Conservation (phyloP, 2,888 invertebrate species). For the Coleophora deauratella region DNA sequence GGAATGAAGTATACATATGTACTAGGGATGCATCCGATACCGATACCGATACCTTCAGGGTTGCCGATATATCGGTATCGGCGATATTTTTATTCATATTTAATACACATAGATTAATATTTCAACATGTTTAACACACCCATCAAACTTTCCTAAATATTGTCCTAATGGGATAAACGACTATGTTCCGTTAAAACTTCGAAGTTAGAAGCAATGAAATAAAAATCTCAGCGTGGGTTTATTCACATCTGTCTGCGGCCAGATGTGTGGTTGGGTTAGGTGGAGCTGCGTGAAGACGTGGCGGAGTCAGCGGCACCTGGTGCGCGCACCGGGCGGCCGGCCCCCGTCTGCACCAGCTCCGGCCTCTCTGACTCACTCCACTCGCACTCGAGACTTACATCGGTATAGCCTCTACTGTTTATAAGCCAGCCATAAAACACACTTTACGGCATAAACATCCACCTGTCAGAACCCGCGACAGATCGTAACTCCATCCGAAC, state of each 20-base stretch:
- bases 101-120: too few species aligned
- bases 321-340: constrained; percentile 35
- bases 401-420: constrained; percentile 28
- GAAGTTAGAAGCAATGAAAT: constrained; percentile 41
- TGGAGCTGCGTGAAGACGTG: constrained; percentile 28
- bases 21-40: too few species aligned
- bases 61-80: too few species aligned
- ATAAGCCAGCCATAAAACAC: constrained; percentile 23
- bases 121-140: constrained; percentile 35
- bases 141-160: constrained; percentile 49
- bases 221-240: constrained; percentile 48
- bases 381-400: constrained; percentile 25
- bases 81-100: too few species aligned
- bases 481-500: background rate
- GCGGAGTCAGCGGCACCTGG: constrained; percentile 47
- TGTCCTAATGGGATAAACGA: constrained; percentile 33
- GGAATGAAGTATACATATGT: too few species aligned
- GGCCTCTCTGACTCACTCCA: constrained; percentile 20
- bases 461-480: background rate
- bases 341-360: constrained; percentile 19
- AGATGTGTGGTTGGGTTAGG: constrained; percentile 38
- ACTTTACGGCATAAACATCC: background rate
- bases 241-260: constrained; percentile 39
- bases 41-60: too few species aligned
- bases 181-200: constrained; percentile 35